These are phyloP conservation scores for Nibea coibor DNA, from an alignment of 2,113 vertebrate genomes.

Conservation along the genomic window DNA sequence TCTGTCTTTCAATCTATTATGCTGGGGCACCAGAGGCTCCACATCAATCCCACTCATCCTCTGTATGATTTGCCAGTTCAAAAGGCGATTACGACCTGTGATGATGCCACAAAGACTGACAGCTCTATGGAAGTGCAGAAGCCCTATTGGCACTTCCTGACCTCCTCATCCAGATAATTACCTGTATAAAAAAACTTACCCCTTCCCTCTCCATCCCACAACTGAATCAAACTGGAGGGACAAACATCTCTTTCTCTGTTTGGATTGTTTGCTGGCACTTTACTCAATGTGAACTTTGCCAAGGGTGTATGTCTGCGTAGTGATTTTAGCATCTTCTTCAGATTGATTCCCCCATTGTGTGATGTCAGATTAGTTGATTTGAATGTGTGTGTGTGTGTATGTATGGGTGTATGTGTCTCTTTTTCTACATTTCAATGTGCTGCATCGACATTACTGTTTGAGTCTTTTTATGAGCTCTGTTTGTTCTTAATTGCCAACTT, in stretches of 20 bases:
- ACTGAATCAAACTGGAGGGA: constrained; percentile 59
- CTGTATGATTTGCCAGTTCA: constrained; percentile 66
- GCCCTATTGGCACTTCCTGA: constrained; percentile 43
- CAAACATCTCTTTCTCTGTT: constrained; percentile 68
- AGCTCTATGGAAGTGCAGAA: constrained; percentile 59
- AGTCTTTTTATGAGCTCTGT: constrained; percentile 68
- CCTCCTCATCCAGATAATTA: constrained; percentile 54
- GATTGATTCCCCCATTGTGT: constrained; percentile 59
- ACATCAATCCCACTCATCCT: constrained; percentile 65
- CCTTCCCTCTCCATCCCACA: constrained; percentile 35
- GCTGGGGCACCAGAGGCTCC: constrained; percentile 59
- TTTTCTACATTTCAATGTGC: constrained; percentile 76
- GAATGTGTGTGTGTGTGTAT: constrained; percentile 53
- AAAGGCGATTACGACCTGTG: constrained; percentile 52
- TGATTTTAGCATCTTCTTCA: constrained; percentile 68
- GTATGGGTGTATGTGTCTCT: constrained; percentile 38
- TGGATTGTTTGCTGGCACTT: constrained; percentile 82
- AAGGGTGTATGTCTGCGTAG: constrained; percentile 74
- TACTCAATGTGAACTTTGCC: constrained; percentile 82
- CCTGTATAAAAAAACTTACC: constrained; percentile 51
- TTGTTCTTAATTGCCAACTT: constrained; percentile 78
- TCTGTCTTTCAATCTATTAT: constrained; percentile 59
- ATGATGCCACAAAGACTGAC: constrained; percentile 60
- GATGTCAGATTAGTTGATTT: constrained; percentile 70
- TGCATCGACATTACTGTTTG: constrained; percentile 52